Evolutionary conservation across 2,888 invertebrate species (phyloP).

Genomic region (Cephus sareptanus): DNA sequence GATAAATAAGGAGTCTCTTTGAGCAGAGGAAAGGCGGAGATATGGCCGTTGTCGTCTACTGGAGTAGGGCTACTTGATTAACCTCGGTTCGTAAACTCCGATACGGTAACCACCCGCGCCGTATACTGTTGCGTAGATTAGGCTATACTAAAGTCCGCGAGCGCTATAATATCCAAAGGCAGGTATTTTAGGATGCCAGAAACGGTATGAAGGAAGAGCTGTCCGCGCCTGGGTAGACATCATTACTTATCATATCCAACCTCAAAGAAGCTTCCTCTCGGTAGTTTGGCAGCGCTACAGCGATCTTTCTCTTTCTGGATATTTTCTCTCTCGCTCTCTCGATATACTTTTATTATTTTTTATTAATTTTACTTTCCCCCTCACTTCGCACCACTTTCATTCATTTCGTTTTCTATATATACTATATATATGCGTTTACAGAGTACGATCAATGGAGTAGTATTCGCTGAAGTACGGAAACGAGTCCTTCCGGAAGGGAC

Average conservation of each 20-base stretch:
- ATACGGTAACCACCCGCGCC: slow-evolving; percentile 12
- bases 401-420: background rate
- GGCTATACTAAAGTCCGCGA: slow-evolving; percentile 2
- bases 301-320: background rate
- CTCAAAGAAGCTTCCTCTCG: slow-evolving; percentile 3
- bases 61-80: slow-evolving; percentile 25
- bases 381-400: background rate
- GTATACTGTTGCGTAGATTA: slow-evolving; percentile 16
- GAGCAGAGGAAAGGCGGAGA: slow-evolving; percentile 29
- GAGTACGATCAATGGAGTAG: background rate
- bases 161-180: slow-evolving; percentile 1
- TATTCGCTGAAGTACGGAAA: background rate
- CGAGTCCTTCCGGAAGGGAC: background rate
- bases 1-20: slow-evolving; percentile 39
- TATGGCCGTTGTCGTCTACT: slow-evolving; percentile 21
- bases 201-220: slow-evolving; percentile 17
- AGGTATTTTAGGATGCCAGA: slow-evolving; percentile 7
- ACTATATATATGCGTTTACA: background rate
- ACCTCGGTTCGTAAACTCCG: slow-evolving; percentile 22
- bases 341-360: background rate
- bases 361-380: background rate
- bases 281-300: slow-evolving; percentile 3
- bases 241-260: slow-evolving; percentile 19
- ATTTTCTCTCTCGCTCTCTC: background rate
- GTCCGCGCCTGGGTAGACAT: slow-evolving; percentile 24